Evolutionary conservation across 1,140 invertebrate species (phyloP), one percentile per base, ranked within the genome.

Genomic region (Centruroides sculpturatus): DNA sequence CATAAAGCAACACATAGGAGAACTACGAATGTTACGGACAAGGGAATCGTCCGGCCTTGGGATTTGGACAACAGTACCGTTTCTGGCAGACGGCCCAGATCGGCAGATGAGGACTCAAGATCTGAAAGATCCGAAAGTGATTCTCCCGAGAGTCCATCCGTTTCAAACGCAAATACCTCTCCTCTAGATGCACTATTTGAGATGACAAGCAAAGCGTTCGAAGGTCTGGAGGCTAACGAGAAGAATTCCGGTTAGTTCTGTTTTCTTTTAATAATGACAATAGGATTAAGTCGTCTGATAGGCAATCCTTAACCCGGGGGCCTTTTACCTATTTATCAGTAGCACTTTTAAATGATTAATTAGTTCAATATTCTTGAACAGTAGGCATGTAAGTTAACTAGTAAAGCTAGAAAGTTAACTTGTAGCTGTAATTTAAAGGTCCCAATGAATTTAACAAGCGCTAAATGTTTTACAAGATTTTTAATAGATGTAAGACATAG

Each of bases 151-250:
- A 71, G 47, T 72, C 72, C 60, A 66, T 71, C 57, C 65, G 59
- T 49, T 34, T 46, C 48, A 35, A 41, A 64, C 7, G 47, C 70
- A 35, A 71, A 71, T 57, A 71, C 75, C 50, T 95, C 92, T 5
- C 93, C 93, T 0, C 77, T 97, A 58, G 93, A 97, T 69, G 92
- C 92, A 0, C 81, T 97, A 3, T 94, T 96, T 75, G 90, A 96
- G 75, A 95, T 97, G 92, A 94, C 92, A 55, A 93, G 86, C 75
- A 96, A 96, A 76, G 93, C 92, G 35, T 96, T 97, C 76, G 90
- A 96, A 73, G 91, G 88, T 9, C 81, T 85, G 61, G 83, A 83
- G 68, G 81, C 83, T 68, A 83, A 88, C 75, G 85, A 85, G n/a
- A 69, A 68, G 36, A 34, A 56, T 58, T 59, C 64, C 59, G 65